phyloP scores from a whole-genome alignment of 2,888 invertebrate species.

The Xanthorhoe designata region DNA sequence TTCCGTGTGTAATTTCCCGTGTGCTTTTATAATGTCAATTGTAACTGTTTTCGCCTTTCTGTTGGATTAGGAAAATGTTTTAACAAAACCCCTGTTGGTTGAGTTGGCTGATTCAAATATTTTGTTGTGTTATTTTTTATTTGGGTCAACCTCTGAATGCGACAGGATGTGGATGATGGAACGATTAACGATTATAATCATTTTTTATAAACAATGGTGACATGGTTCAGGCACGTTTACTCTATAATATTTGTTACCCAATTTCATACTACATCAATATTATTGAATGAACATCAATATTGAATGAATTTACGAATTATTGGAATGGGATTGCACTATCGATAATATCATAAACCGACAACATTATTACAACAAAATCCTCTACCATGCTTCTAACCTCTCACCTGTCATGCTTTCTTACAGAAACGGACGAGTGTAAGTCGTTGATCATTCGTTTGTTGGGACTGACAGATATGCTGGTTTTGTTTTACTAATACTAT shows the following conservation, averaged over 20 bases:
- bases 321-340: constrained; percentile 26
- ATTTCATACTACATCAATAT: constrained; percentile 1
- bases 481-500: constrained; percentile 66
- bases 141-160: constrained; percentile 1
- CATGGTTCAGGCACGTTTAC: constrained; percentile 24
- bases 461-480: constrained; percentile 70
- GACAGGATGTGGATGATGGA: constrained; percentile 13
- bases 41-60: not conserved
- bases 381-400: constrained; percentile 69
- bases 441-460: constrained; percentile 69
- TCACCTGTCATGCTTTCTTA: constrained; percentile 83
- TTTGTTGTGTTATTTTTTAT: not conserved
- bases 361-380: constrained; percentile 22
- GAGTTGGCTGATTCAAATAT: not conserved
- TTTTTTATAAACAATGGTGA: constrained; percentile 3
- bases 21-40: too few species aligned
- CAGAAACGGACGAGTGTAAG: constrained; percentile 85
- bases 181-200: constrained; percentile 6
- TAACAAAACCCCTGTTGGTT: constrained; percentile 1
- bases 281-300: constrained; percentile 11
- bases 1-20: too few species aligned
- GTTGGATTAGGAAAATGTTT: constrained; percentile 24
- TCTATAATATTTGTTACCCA: not conserved
- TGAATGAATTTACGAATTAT: constrained; percentile 10
- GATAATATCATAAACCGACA: constrained; percentile 11